These are phyloP conservation scores for Biston stratarius DNA, from an alignment of 2,888 invertebrate species.

Conservation along the genomic window DNA sequence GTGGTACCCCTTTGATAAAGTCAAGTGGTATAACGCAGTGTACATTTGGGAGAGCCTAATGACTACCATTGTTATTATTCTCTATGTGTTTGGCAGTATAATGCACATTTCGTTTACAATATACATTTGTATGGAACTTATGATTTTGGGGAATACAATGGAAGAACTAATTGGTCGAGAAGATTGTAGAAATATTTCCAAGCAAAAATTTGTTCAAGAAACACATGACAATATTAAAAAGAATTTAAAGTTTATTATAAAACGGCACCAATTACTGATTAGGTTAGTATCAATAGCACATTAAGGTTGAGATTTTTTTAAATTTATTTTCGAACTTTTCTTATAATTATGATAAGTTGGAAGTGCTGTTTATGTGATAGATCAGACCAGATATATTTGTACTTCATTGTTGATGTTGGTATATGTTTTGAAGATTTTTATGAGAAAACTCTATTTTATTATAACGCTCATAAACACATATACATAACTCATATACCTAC, in stretches of 20 bases:
- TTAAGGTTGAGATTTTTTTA: too few relatives aligned
- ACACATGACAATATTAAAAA: constrained; percentile 54
- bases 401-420: too few relatives aligned
- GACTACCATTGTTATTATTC: constrained; percentile 66
- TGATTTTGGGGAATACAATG: constrained; percentile 62
- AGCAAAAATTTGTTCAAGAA: constrained; percentile 36
- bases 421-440: too few relatives aligned
- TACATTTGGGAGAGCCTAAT: constrained; percentile 74
- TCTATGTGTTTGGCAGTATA: constrained; percentile 64
- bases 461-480: too few relatives aligned
- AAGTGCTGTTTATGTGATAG: too few relatives aligned
- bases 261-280: constrained; percentile 61
- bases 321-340: too few relatives aligned
- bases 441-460: too few relatives aligned
- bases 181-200: constrained; percentile 55
- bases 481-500: too few relatives aligned
- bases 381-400: too few relatives aligned
- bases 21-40: constrained; percentile 66
- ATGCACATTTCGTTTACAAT: constrained; percentile 63
- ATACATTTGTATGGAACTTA: constrained; percentile 73
- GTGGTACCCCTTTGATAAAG: constrained; percentile 78
- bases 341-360: neutral
- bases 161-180: constrained; percentile 58
- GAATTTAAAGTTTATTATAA: constrained; percentile 65
- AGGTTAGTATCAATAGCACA: constrained; percentile 49